phyloP scores from a whole-genome alignment of 23 tunicate species.

The Halocynthia aurantium region DNA sequence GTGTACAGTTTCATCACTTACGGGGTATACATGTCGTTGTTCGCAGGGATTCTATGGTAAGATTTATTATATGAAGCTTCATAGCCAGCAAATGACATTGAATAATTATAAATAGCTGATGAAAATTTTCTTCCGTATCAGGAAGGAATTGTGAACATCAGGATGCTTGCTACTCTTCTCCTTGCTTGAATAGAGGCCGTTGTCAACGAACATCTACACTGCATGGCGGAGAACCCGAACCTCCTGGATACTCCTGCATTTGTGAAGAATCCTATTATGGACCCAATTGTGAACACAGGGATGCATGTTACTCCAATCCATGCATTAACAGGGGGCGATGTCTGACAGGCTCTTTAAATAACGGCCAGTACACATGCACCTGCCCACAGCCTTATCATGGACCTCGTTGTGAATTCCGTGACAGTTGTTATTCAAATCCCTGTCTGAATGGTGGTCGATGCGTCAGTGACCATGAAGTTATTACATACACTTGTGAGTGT shows the following conservation, averaged over 20 bases:
- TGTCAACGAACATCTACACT: constrained; percentile 7
- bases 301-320: background rate
- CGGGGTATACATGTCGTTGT: constrained; percentile 45
- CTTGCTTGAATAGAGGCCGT: constrained; percentile 62
- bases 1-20: constrained; percentile 16
- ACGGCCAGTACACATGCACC: constrained; percentile 16
- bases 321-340: constrained; percentile 19
- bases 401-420: constrained; percentile 23
- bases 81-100: background rate
- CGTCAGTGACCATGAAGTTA: background rate
- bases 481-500: constrained; percentile 38
- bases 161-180: constrained; percentile 51
- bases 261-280: constrained; percentile 7
- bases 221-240: background rate
- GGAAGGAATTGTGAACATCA: constrained; percentile 40
- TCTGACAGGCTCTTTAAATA: background rate
- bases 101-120: background rate
- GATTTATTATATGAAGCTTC: background rate
- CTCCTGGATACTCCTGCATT: background rate
- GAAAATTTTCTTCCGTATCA: background rate
- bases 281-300: background rate
- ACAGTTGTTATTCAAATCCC: constrained; percentile 48
- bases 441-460: constrained; percentile 62
- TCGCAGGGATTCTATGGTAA: constrained; percentile 32
- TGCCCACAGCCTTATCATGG: constrained; percentile 23